Evolutionary conservation across 2,113 vertebrate genomes (phyloP), one percentile per base, ranked within the genome.

Genomic region (Antechinus flavipes): DNA sequence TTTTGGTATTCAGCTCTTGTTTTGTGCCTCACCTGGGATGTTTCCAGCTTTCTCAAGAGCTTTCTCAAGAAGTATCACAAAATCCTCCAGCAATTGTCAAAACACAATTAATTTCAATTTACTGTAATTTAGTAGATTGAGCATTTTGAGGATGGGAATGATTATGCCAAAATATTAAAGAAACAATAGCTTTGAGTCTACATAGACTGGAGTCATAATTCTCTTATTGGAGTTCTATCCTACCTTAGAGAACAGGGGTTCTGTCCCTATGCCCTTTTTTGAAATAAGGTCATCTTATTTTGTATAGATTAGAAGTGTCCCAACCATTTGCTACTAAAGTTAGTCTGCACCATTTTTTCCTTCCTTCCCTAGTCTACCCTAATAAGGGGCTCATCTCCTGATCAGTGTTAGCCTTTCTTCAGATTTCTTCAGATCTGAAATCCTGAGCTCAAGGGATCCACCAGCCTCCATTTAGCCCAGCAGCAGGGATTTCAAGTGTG

Each of bases 11-110:
- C 89, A 47, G 14, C 90, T 54, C 92, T 94, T 76, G 90, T n/a
- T 94, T 95, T 27, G 91, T 30, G 6, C 55, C 0, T 22, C 1
- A 35, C 2, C 0, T 27, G 22, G 8, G 5, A 24, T 30, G 12
- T 93, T 94, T 93, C 47, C 92, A 52, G 49, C 89, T 94, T 58
- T 54, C 61, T 96, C 16, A 90, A 94, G 26, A 52, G 49, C 89
- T 94, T 58, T 54, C 61, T 96, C 16, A 90, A 94, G 26, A 90
- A 76, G 42, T 68, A 27, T 92, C 90, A 49, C 95, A 46, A 92
- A 96, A 76, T 54, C 93, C 11, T 26, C 27, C 42, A 42, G 68
- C 26, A 93, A 91, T 49, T 54, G 90, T 14, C 89, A 91, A 91
- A 61, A 27, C 47, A 25, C 14, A 90, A 42, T 92, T 93, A 30